Evolutionary conservation across 2,888 invertebrate genomes (phyloP), one percentile per base, ranked within the genome.

Genomic region (Volucella inanis): DNA sequence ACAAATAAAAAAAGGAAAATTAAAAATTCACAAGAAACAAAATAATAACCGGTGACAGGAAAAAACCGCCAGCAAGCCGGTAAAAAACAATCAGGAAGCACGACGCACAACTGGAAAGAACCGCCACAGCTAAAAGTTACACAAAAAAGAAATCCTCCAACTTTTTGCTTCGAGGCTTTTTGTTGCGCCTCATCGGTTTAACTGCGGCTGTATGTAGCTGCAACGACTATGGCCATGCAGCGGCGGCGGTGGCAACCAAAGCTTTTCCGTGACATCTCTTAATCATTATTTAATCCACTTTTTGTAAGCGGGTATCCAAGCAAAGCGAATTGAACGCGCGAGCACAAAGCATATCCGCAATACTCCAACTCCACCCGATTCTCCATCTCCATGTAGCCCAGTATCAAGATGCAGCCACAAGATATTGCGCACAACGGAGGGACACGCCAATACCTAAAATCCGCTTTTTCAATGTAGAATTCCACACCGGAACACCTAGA

Each of bases 281-380:
- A 85, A 85, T 85, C 85, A 85, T 81, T 81, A 85, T 81, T 85
- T 81, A 85, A 85, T 85, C 85, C 85, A 80, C 76, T 85, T 84
- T 82, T 84, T 83, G 54, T 43, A 70, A 18, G 43, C 52, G 49
- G 49, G 47, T 54, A 57, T 59, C 31, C 45, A 22, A 61, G 41
- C 70, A 80, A 54, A 71, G 68, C 76, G 65, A 81, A 71, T 81
- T 85, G 81, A 67, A 68, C 71, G 76, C 76, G 85, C 76, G 75
- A 72, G 67, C 76, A 85, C 81, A 71, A 77, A 85, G 85, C 81
- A 57, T 81, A 85, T 81, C 81, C 76, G 55, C 71, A 49, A 67
- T 72, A 59, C 78, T 50, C 1, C 6, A 31, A 31, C 31, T 31
- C 31, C 55, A 41, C 71, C 78, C 76, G 85, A 72, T 72, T 76